phyloP scores from a whole-genome alignment of 1,140 invertebrate species.

The Anoplophora glabripennis region DNA sequence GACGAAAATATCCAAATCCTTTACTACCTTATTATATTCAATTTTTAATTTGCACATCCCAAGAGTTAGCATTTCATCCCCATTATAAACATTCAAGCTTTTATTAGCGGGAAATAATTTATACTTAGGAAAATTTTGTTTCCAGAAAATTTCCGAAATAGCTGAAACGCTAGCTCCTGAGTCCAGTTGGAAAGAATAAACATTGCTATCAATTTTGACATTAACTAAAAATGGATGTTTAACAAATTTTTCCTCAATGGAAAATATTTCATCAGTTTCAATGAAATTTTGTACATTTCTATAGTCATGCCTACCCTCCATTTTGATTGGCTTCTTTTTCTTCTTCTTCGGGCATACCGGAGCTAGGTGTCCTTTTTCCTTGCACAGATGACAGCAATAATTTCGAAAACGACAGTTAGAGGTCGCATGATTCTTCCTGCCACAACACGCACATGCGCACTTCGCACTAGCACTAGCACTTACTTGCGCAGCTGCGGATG shows the following conservation, averaged over 20 bases:
- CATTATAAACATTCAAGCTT: conserved; percentile 6
- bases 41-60: background rate
- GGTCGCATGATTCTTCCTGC: no score
- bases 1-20: conserved; percentile 9
- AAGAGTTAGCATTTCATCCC: background rate
- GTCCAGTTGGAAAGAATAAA: conserved; percentile 3
- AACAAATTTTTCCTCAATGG: background rate
- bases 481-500: no score
- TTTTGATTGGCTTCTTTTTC: no score
- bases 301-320: no score
- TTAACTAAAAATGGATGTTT: conserved; percentile 3
- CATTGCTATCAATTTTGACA: background rate
- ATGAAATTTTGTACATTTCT: background rate
- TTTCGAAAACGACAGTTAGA: no score
- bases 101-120: conserved; percentile 2
- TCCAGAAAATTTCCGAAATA: conserved; percentile 1
- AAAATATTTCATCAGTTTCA: conserved; percentile 5
- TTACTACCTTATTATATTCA: background rate
- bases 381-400: no score
- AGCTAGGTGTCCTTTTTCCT: no score
- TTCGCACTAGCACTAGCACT: no score
- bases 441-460: no score
- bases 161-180: background rate
- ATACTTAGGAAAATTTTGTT: background rate
- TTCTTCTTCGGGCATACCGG: no score